Percentiles rank a stretch among this genome's conserved stretches.
These are phyloP conservation scores for Phalera bucephala DNA, from an alignment of 2,888 invertebrate genomes.

Conservation along the genomic window DNA sequence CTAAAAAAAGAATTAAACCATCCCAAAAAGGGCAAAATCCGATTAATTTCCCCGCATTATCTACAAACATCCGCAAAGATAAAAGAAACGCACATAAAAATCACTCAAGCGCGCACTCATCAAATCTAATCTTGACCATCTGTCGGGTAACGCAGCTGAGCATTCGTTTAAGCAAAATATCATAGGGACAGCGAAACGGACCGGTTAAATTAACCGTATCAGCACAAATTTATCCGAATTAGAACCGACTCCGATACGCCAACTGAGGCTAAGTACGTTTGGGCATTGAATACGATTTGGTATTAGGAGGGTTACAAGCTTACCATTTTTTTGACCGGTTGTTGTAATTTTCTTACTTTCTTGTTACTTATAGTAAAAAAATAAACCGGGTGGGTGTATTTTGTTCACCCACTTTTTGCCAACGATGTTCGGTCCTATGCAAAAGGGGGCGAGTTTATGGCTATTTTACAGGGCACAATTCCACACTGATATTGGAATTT, in stretches of 20 bases:
- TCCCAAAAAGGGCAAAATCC: not conserved
- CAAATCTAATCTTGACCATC: conserved; percentile 11
- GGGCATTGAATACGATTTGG: conserved; percentile 28
- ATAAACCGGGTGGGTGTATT: too few species aligned
- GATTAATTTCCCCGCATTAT: not conserved
- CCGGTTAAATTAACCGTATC: conserved; percentile 51
- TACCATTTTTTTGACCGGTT: too few species aligned
- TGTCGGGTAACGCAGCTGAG: conserved; percentile 7
- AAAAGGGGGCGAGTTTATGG: too few species aligned
- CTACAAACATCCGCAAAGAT: not conserved
- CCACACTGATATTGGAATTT: too few species aligned
- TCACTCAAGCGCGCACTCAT: conserved; percentile 6
- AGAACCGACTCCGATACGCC: conserved; percentile 30
- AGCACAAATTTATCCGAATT: conserved; percentile 45
- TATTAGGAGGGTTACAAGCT: too few species aligned
- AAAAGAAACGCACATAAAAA: conserved; percentile 1
- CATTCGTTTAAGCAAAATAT: conserved; percentile 26
- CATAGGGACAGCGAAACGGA: conserved; percentile 16
- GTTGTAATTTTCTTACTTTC: too few species aligned
- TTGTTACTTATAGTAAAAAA: too few species aligned
- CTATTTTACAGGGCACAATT: too few species aligned
- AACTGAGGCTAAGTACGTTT: conserved; percentile 21
- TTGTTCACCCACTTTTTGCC: too few species aligned
- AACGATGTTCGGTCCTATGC: too few species aligned
- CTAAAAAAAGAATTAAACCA: too few species aligned